A percentile compares a stretch with the other conserved stretches of the same genome.
Conservation (phyloP, 2,888 invertebrate species). For the Lordiphosa andalusiaca region DNA sequence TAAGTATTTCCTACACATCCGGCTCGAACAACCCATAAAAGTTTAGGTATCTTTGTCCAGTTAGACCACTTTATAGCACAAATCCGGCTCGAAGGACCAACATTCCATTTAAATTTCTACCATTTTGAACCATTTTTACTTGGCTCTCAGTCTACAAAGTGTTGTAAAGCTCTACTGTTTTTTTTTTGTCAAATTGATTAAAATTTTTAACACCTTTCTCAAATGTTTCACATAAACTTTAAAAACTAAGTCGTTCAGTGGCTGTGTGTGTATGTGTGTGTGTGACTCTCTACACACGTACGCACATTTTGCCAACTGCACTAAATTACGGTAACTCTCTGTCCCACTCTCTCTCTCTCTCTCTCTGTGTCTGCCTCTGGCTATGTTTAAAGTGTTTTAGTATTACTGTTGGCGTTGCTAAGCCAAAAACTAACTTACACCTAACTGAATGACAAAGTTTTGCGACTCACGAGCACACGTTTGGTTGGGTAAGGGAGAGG, state of each 20-base stretch:
- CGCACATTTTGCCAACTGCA: slow-evolving; percentile 54
- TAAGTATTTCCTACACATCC: no score
- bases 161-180: no score
- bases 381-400: slow-evolving; percentile 70
- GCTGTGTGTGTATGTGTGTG: slow-evolving; percentile 15
- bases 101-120: no score
- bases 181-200: slow-evolving; percentile 13
- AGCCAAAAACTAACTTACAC: slow-evolving; percentile 75
- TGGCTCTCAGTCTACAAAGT: no score
- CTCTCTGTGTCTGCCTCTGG: slow-evolving; percentile 9
- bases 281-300: slow-evolving; percentile 49
- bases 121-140: no score
- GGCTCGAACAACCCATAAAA: no score
- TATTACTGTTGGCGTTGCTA: slow-evolving; percentile 58
- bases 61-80: no score
- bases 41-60: no score
- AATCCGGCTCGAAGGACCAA: no score
- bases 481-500: not conserved
- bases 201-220: slow-evolving; percentile 14
- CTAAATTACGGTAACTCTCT: slow-evolving; percentile 63
- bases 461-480: slow-evolving; percentile 28
- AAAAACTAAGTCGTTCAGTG: slow-evolving; percentile 13
- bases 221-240: slow-evolving; percentile 2
- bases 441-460: slow-evolving; percentile 74
- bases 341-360: slow-evolving; percentile 10